phyloP scores from a whole-genome alignment of 2,888 invertebrate genomes.

The Euproctis similis region DNA sequence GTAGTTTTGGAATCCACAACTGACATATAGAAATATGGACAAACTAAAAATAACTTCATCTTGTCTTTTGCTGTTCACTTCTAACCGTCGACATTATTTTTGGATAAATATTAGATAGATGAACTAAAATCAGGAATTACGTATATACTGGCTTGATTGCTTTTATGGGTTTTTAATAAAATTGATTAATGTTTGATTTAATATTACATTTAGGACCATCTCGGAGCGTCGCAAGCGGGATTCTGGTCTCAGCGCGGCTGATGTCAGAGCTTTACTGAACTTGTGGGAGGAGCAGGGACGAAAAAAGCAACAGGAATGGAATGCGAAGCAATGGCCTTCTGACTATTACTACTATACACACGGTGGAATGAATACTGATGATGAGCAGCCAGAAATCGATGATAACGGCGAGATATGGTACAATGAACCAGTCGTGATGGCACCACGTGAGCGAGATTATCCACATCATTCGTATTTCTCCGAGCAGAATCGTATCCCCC shows the following conservation, averaged over 20 bases:
- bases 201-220: constrained; percentile 53
- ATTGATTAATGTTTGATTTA: too few relatives aligned
- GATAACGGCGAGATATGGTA: constrained; percentile 77
- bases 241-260: constrained; percentile 77
- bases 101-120: too few relatives aligned
- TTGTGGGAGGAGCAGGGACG: constrained; percentile 78
- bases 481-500: constrained; percentile 63
- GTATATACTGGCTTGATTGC: too few relatives aligned
- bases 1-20: too few relatives aligned
- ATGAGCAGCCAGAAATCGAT: constrained; percentile 67
- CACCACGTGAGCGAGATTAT: constrained; percentile 54
- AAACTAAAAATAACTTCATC: too few relatives aligned
- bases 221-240: constrained; percentile 76
- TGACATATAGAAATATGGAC: too few relatives aligned
- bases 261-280: constrained; percentile 75
- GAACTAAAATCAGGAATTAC: too few relatives aligned
- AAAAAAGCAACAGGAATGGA: constrained; percentile 69
- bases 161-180: too few relatives aligned
- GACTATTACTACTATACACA: constrained; percentile 59
- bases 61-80: too few relatives aligned
- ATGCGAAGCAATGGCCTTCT: constrained; percentile 59
- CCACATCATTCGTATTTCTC: constrained; percentile 66
- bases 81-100: too few relatives aligned
- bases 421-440: constrained; percentile 74
- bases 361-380: constrained; percentile 57